These are phyloP conservation scores for Cheracebus regulus DNA, from an alignment of 2,797 vertebrate species.

Conservation along the genomic window DNA sequence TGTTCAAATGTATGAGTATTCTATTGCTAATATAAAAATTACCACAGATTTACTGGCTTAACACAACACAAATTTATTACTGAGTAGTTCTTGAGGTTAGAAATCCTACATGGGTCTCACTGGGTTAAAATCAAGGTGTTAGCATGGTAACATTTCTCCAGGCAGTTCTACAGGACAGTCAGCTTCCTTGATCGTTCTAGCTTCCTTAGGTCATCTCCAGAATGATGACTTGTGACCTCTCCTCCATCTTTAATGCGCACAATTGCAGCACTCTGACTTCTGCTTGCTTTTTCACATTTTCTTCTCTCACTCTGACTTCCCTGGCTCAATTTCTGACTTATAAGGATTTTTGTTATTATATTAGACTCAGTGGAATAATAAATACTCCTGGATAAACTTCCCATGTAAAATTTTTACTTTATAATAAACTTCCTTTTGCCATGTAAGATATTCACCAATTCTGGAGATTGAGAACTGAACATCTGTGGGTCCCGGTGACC, in stretches of 20 bases:
- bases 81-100: neutral
- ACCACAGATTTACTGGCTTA: neutral
- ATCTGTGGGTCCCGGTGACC: too few relatives aligned
- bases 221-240: too few relatives aligned
- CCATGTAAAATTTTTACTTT: neutral
- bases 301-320: neutral
- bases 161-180: neutral
- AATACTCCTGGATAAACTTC: neutral
- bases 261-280: neutral
- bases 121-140: neutral
- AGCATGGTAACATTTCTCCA: neutral
- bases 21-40: neutral
- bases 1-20: neutral
- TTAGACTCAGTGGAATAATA: neutral
- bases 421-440: neutral
- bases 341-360: neutral
- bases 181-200: neutral
- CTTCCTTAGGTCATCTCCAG: neutral
- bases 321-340: neutral
- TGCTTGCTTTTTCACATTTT: neutral
- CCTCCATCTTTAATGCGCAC: neutral
- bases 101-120: neutral
- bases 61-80: neutral
- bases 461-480: neutral
- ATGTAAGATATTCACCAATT: neutral